Evolutionary conservation across 1,140 invertebrate genomes (phyloP).

Genomic region (Zaprionus camerounensis): DNA sequence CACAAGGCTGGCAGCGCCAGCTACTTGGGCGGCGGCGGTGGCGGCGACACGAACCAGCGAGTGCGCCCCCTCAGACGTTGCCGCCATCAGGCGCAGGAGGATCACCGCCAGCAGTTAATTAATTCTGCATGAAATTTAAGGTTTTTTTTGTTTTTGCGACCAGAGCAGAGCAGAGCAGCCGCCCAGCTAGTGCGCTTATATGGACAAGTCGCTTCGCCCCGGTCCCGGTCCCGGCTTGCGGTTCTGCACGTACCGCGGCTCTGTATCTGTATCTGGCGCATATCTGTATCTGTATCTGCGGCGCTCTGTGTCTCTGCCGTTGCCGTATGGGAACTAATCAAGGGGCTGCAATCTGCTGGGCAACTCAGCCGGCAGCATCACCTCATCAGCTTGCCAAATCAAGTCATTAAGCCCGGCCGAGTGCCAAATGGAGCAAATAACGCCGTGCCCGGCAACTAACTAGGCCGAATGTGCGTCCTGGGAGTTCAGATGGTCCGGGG

Average conservation of each 20-base stretch:
- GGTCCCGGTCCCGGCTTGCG: constrained; percentile 54
- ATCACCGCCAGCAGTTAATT: constrained; percentile 67
- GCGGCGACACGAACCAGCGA: constrained; percentile 64
- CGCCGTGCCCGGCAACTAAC: constrained; percentile 47
- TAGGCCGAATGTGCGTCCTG: constrained; percentile 65
- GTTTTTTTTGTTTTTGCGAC: constrained; percentile 50
- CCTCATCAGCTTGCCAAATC: constrained; percentile 75
- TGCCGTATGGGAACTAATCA: constrained; percentile 66
- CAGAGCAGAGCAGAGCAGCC: constrained; percentile 15
- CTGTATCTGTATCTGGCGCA: constrained; percentile 27
- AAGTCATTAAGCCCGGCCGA: constrained; percentile 76
- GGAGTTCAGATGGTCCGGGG: constrained; percentile 58
- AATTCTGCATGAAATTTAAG: constrained; percentile 83
- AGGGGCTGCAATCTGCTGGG: constrained; percentile 46
- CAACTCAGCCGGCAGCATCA: constrained; percentile 16
- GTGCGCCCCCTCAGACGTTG: constrained; percentile 41
- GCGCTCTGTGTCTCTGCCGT: constrained; percentile 15
- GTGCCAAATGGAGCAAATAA: constrained; percentile 82
- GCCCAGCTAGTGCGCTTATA: constrained; percentile 60
- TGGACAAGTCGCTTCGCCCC: constrained; percentile 68
- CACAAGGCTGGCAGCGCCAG: constrained; percentile 52
- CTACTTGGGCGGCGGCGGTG: constrained; percentile 32
- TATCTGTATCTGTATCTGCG: constrained; percentile 19
- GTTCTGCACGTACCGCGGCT: constrained; percentile 66
- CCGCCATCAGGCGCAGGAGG: constrained; percentile 30